Percentiles rank a stretch among this genome's conserved stretches.
Evolutionary conservation across 2,113 vertebrate species (phyloP).

Genomic region (Cynoglossus semilaevis): DNA sequence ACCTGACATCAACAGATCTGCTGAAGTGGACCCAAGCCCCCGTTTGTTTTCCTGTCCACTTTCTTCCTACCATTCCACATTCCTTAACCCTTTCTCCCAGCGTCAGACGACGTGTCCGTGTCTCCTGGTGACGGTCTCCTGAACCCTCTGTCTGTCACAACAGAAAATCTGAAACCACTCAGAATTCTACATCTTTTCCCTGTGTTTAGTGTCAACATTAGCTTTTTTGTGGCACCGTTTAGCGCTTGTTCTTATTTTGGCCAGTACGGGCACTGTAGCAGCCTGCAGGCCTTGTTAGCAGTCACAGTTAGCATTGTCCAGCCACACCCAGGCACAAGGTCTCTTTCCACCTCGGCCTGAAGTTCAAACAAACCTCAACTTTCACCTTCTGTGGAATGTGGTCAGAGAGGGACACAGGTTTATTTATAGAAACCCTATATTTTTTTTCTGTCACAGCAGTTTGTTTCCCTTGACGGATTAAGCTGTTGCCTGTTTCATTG

Average conservation of each 20-base stretch:
- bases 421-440: constrained; percentile 67
- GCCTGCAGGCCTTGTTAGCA: constrained; percentile 24
- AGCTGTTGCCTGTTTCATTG: constrained; percentile 51
- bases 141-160: constrained; percentile 28
- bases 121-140: neutral
- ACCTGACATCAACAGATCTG: constrained; percentile 51
- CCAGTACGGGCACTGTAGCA: constrained; percentile 3
- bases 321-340: constrained; percentile 64
- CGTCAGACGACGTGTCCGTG: neutral
- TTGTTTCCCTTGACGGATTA: constrained; percentile 56
- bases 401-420: constrained; percentile 30
- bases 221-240: constrained; percentile 37
- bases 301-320: constrained; percentile 22
- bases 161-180: constrained; percentile 19
- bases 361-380: constrained; percentile 64
- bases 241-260: constrained; percentile 1
- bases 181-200: constrained; percentile 9
- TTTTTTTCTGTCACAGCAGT: constrained; percentile 46
- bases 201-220: constrained; percentile 38
- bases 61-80: constrained; percentile 21
- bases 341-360: constrained; percentile 42
- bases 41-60: constrained; percentile 30
- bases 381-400: constrained; percentile 67
- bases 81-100: constrained; percentile 32
- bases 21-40: constrained; percentile 36